Conservation (phyloP, 2,888 invertebrate genomes). For the Aphrophora alni region DNA sequence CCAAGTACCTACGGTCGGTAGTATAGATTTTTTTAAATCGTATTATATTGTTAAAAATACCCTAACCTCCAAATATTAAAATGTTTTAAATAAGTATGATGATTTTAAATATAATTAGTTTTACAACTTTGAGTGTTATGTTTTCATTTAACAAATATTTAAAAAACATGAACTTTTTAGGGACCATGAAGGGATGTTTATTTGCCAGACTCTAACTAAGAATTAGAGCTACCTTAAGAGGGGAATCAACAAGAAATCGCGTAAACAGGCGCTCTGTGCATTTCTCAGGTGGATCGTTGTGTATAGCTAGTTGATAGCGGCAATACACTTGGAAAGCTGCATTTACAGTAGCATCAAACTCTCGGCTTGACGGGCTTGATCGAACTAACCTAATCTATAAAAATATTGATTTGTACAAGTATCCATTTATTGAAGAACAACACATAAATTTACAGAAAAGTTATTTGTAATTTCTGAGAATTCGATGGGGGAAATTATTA, state of each 20-base stretch:
- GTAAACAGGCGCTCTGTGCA: slow-evolving; percentile 75
- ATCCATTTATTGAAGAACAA: slow-evolving; percentile 15
- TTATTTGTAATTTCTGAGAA: too few relatives aligned
- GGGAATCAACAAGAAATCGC: slow-evolving; percentile 86
- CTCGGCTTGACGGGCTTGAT: slow-evolving; percentile 63
- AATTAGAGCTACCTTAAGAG: slow-evolving; percentile 72
- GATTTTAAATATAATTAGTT: too few relatives aligned
- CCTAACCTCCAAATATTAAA: too few relatives aligned
- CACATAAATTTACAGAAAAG: background rate
- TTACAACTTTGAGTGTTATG: too few relatives aligned
- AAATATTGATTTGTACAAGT: slow-evolving; percentile 47
- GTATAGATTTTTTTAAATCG: too few relatives aligned
- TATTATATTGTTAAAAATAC: too few relatives aligned
- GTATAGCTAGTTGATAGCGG: slow-evolving; percentile 88
- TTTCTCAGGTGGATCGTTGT: slow-evolving; percentile 79
- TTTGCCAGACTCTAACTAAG: slow-evolving; percentile 14
- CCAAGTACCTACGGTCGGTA: too few relatives aligned
- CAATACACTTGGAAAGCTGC: slow-evolving; percentile 68
- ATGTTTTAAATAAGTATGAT: too few relatives aligned
- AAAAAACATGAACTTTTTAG: too few relatives aligned
- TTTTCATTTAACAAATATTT: too few relatives aligned
- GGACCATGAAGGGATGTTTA: slow-evolving; percentile 16
- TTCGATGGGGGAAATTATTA: too few relatives aligned
- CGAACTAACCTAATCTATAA: slow-evolving; percentile 74
- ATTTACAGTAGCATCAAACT: slow-evolving; percentile 57